Percentiles rank a stretch among this genome's conserved stretches.
phyloP scores from a whole-genome alignment of 2,797 vertebrate species.

The Karalla daura region DNA sequence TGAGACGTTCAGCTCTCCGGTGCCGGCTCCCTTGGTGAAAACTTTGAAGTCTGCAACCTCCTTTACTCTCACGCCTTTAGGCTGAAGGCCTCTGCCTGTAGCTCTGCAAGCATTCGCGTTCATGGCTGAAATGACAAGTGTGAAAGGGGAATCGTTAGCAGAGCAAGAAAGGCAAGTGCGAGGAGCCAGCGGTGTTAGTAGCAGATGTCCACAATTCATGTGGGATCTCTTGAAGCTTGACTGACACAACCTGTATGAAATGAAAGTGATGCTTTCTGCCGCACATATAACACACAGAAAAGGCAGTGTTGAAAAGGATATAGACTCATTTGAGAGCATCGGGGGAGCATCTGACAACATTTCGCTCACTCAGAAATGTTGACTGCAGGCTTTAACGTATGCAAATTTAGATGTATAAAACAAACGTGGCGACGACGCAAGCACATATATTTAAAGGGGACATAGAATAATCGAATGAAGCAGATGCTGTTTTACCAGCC shows the following conservation, averaged over 20 bases:
- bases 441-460: constrained; percentile 67
- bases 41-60: constrained; percentile 96
- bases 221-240: constrained; percentile 36
- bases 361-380: constrained; percentile 65
- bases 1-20: constrained; percentile 89
- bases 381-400: constrained; percentile 66
- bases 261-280: constrained; percentile 47
- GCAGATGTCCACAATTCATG: constrained; percentile 49
- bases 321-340: constrained; percentile 39
- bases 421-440: constrained; percentile 68
- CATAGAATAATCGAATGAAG: too few species aligned
- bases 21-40: constrained; percentile 95
- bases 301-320: constrained; percentile 30
- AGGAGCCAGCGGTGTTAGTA: constrained; percentile 70
- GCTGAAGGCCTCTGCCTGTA: constrained; percentile 93
- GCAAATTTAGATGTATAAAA: constrained; percentile 61
- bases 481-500: too few species aligned
- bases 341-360: constrained; percentile 59
- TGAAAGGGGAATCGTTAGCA: constrained; percentile 43
- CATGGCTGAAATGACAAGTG: constrained; percentile 82
- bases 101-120: constrained; percentile 92
- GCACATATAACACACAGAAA: constrained; percentile 32
- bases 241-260: constrained; percentile 61
- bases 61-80: constrained; percentile 94
- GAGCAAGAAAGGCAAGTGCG: constrained; percentile 15